Evolutionary conservation across 2,113 vertebrate species (phyloP).

Genomic region (Corythornis vintsioides): DNA sequence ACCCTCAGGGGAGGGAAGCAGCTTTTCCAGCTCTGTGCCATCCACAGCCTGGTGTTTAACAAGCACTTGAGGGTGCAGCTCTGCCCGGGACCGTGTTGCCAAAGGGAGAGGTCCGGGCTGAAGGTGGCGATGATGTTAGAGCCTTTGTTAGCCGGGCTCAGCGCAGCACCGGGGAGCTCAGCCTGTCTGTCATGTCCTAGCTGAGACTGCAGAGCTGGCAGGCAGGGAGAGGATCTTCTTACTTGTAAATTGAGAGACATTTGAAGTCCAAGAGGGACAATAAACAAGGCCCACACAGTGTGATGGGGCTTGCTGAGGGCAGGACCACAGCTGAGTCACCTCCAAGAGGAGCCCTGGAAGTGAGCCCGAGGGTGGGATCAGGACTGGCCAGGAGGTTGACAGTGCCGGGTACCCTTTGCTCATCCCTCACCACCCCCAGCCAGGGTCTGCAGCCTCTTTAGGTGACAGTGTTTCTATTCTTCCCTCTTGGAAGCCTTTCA

Average conservation of each 20-base stretch:
- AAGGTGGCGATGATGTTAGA: conserved; percentile 22
- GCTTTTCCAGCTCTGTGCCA: neutral
- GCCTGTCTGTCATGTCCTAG: conserved; percentile 15
- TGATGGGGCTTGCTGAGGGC: neutral
- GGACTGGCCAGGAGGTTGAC: neutral
- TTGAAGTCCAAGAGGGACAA: conserved; percentile 9
- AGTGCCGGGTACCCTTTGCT: neutral
- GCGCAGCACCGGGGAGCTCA: neutral
- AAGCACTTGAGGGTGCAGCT: neutral
- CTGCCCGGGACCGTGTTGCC: neutral
- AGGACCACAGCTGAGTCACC: neutral
- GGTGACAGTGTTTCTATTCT: neutral
- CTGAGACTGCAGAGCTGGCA: conserved; percentile 44
- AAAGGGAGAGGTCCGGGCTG: neutral
- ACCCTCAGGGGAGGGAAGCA: neutral
- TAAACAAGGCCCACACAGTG: conserved; percentile 36
- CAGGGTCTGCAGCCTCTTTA: neutral
- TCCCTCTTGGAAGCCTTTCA: neutral
- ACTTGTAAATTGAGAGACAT: conserved; percentile 58
- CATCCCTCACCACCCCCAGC: too few species aligned
- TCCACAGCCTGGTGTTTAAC: neutral
- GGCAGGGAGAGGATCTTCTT: conserved; percentile 52
- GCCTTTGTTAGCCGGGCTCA: neutral
- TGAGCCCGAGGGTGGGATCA: neutral
- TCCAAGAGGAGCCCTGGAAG: neutral